These are phyloP conservation scores for Sebastiscus tertius DNA, from an alignment of 2,797 vertebrate genomes.

Conservation along the genomic window DNA sequence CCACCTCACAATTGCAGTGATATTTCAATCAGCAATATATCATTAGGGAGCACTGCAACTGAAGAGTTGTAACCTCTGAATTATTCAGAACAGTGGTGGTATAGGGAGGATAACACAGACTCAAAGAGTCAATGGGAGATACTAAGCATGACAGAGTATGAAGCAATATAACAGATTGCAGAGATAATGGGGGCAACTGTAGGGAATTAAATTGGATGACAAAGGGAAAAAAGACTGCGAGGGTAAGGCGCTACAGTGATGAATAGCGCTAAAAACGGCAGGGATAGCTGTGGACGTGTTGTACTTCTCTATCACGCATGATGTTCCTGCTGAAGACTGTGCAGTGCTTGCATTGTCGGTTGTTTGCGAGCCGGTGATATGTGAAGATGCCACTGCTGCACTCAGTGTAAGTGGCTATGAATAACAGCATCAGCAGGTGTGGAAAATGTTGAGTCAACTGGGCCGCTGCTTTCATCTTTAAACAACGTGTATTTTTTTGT, in stretches of 20 bases:
- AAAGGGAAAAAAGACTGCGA: background rate
- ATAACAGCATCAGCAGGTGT: background rate
- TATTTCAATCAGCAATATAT: constrained; percentile 59
- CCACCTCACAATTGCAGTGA: constrained; percentile 34
- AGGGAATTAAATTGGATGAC: constrained; percentile 43
- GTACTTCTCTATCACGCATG: background rate
- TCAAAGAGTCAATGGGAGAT: constrained; percentile 38
- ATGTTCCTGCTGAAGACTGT: background rate
- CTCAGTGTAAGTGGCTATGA: background rate
- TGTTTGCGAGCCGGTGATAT: constrained; percentile 5
- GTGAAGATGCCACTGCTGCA: background rate
- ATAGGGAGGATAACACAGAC: constrained; percentile 27
- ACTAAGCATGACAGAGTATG: constrained; percentile 21
- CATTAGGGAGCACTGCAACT: constrained; percentile 43
- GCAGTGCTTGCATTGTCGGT: background rate
- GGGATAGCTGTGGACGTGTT: background rate
- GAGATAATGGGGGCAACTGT: constrained; percentile 47
- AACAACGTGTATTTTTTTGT: background rate
- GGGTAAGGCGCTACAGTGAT: constrained; percentile 31
- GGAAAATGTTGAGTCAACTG: constrained; percentile 11
- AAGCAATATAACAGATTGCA: constrained; percentile 30
- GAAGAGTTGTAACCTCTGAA: constrained; percentile 52
- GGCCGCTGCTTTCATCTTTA: background rate
- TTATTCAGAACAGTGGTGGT: constrained; percentile 54
- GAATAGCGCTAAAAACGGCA: background rate